Conservation (phyloP, 2,888 invertebrate species). For the Mechanitis mazaeus region DNA sequence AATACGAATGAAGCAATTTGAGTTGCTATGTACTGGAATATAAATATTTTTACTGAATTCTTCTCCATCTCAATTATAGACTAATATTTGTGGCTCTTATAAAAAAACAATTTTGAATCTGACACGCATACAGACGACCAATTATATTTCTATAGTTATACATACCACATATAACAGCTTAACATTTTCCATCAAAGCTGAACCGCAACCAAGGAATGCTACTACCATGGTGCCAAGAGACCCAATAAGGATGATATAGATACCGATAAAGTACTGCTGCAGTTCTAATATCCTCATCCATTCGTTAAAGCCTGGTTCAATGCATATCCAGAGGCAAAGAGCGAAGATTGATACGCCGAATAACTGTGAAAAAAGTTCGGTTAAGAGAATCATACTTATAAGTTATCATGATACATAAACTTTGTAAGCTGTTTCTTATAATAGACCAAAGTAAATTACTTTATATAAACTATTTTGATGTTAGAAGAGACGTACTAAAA, state of each 20-base stretch:
- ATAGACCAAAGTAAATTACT: constrained; percentile 7
- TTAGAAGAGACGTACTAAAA: not conserved
- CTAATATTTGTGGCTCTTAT: too few species aligned
- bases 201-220: constrained; percentile 88
- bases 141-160: constrained; percentile 26
- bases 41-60: not conserved
- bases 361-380: constrained; percentile 73
- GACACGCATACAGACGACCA: too few species aligned
- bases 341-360: constrained; percentile 87
- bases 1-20: constrained; percentile 84
- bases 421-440: not conserved
- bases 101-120: too few species aligned
- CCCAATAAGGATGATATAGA: constrained; percentile 86
- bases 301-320: constrained; percentile 88
- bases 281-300: constrained; percentile 87
- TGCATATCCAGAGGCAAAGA: constrained; percentile 86
- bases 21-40: constrained; percentile 80
- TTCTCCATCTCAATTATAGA: too few species aligned
- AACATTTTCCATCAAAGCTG: constrained; percentile 86
- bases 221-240: constrained; percentile 85
- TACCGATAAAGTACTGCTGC: constrained; percentile 87
- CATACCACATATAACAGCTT: constrained; percentile 83
- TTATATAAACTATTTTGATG: constrained; percentile 10
- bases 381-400: not conserved
- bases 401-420: not conserved